A percentile compares a stretch with the other conserved stretches of the same genome.
phyloP scores from a whole-genome alignment of 2,888 invertebrate species.

The Empis livida region DNA sequence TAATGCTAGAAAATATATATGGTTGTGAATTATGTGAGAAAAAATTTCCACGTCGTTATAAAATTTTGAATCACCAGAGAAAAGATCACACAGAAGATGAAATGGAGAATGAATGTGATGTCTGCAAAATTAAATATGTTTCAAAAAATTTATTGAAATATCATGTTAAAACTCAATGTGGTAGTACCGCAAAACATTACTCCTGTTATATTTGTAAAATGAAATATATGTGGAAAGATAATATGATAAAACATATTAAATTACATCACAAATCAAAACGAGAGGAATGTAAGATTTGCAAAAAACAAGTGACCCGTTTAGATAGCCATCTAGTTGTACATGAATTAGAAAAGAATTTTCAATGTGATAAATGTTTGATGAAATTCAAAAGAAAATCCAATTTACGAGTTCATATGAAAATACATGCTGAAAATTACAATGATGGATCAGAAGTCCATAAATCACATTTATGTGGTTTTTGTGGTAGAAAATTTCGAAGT shows the following conservation, averaged over 20 bases:
- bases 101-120: slow-evolving; percentile 38
- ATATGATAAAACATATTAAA: slow-evolving; percentile 22
- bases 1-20: slow-evolving; percentile 14
- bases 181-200: slow-evolving; percentile 23
- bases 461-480: slow-evolving; percentile 43
- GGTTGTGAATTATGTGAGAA: slow-evolving; percentile 25
- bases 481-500: slow-evolving; percentile 46
- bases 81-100: slow-evolving; percentile 35
- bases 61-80: slow-evolving; percentile 28
- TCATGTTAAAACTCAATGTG: slow-evolving; percentile 38
- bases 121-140: slow-evolving; percentile 42
- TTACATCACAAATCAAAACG: slow-evolving; percentile 26
- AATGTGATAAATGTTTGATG: slow-evolving; percentile 41
- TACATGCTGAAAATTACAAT: slow-evolving; percentile 33
- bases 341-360: slow-evolving; percentile 40
- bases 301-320: slow-evolving; percentile 48
- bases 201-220: slow-evolving; percentile 27
- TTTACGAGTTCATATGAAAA: slow-evolving; percentile 44
- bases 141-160: slow-evolving; percentile 39
- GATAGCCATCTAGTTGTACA: slow-evolving; percentile 53
- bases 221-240: slow-evolving; percentile 32
- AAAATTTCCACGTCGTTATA: slow-evolving; percentile 25
- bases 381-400: slow-evolving; percentile 47
- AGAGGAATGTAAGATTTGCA: slow-evolving; percentile 48
- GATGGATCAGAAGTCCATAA: background rate